phyloP scores from a whole-genome alignment of 2,888 invertebrate species.

The Dryococelus australis region DNA sequence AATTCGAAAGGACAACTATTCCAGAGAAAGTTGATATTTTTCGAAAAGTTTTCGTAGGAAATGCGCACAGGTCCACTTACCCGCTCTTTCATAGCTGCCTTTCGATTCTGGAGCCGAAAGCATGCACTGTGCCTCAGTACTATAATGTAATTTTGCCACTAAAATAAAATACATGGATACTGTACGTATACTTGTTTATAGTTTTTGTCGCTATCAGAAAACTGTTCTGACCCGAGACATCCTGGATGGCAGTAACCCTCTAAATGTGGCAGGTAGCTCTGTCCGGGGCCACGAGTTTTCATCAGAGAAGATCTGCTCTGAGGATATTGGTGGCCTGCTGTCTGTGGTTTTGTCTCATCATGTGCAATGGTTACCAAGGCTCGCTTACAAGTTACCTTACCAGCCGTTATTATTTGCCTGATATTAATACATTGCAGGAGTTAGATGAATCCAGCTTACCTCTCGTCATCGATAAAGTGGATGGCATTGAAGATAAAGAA shows the following conservation, averaged over 20 bases:
- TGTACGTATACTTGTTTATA: neutral
- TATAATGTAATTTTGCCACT: neutral
- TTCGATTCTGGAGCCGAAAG: neutral
- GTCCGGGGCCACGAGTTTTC: neutral
- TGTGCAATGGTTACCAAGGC: neutral
- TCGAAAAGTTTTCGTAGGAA: neutral
- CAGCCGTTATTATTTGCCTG: neutral
- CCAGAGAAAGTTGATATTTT: neutral
- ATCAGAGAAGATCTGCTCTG: neutral
- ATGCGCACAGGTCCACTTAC: neutral
- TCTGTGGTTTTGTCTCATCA: neutral
- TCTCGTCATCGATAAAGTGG: neutral
- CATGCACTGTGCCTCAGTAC: neutral
- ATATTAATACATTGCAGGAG: neutral
- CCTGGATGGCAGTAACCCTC: neutral
- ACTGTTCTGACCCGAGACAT: neutral
- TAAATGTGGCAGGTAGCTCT: neutral
- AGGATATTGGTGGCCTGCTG: neutral
- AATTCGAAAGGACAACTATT: neutral
- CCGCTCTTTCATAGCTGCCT: neutral
- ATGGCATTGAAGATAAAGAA: neutral
- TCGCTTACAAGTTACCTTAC: neutral
- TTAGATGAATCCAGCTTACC: neutral
- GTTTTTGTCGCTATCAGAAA: neutral
- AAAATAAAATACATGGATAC: neutral